Evolutionary conservation across 1,140 invertebrate genomes (phyloP).

Genomic region (Batillaria attramentaria): DNA sequence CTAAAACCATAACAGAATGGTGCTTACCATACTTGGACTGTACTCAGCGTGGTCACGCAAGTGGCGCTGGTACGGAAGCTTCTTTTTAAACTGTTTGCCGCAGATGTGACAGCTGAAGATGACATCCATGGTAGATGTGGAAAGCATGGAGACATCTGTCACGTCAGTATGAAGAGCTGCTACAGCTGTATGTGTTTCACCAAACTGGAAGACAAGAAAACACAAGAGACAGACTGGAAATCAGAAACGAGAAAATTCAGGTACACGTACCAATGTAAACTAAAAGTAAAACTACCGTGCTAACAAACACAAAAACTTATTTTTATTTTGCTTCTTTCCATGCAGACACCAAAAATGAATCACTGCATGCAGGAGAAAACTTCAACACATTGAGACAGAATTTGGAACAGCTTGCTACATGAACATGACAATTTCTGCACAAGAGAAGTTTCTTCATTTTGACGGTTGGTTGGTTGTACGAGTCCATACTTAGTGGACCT

Average conservation of each 20-base stretch:
- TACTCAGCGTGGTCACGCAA: conserved; percentile 18
- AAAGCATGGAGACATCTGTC: no score
- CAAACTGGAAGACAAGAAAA: background rate
- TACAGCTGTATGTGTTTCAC: background rate
- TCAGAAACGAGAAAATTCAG: background rate
- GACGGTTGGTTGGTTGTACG: no score
- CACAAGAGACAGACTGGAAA: background rate
- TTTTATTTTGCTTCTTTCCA: no score
- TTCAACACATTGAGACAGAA: no score
- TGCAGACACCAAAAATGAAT: no score
- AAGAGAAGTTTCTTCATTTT: no score
- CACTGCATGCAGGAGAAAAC: no score
- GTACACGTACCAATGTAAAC: background rate
- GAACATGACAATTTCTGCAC: no score
- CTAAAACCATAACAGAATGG: background rate
- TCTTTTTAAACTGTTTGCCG: conserved; percentile 28
- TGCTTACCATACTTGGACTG: conserved; percentile 21
- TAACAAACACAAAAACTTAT: background rate
- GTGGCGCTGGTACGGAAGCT: conserved; percentile 25
- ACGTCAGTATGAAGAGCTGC: background rate
- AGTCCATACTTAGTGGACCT: no score
- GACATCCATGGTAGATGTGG: background rate
- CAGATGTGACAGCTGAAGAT: conserved; percentile 25
- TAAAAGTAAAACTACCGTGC: background rate
- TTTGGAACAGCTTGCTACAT: no score